phyloP scores from a whole-genome alignment of 2,797 vertebrate genomes.

The Podargus strigoides region DNA sequence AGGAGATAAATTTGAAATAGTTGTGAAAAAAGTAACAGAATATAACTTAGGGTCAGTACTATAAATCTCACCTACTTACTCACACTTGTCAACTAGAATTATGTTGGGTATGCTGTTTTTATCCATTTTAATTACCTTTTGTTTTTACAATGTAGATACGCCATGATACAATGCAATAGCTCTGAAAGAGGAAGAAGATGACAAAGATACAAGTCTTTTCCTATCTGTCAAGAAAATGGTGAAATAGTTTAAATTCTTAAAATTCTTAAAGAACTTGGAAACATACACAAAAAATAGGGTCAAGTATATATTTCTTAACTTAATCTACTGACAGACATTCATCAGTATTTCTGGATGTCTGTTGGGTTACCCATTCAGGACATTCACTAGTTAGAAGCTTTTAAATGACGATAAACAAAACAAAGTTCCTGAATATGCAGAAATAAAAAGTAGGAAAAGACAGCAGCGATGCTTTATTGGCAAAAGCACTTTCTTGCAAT shows the following conservation, averaged over 20 bases:
- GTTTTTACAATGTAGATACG: not conserved
- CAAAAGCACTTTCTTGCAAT: conserved; percentile 44
- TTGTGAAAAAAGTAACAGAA: not conserved
- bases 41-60: not conserved
- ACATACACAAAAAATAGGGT: not conserved
- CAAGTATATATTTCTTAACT: not conserved
- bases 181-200: not conserved
- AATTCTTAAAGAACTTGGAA: not conserved
- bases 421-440: conserved; percentile 49
- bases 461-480: conserved; percentile 43
- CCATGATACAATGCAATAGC: not conserved
- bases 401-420: conserved; percentile 42
- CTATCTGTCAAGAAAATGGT: not conserved
- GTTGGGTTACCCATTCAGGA: not conserved
- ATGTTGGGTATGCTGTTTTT: not conserved
- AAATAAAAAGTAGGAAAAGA: conserved; percentile 43
- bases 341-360: not conserved
- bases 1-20: not conserved
- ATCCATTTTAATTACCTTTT: not conserved
- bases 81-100: not conserved
- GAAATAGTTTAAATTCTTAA: not conserved
- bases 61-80: not conserved
- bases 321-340: not conserved
- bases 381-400: not conserved
- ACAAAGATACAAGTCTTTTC: not conserved